A percentile compares a stretch with the other conserved stretches of the same genome.
phyloP scores from a whole-genome alignment of 2,888 invertebrate genomes.

The Phalangium opilio region DNA sequence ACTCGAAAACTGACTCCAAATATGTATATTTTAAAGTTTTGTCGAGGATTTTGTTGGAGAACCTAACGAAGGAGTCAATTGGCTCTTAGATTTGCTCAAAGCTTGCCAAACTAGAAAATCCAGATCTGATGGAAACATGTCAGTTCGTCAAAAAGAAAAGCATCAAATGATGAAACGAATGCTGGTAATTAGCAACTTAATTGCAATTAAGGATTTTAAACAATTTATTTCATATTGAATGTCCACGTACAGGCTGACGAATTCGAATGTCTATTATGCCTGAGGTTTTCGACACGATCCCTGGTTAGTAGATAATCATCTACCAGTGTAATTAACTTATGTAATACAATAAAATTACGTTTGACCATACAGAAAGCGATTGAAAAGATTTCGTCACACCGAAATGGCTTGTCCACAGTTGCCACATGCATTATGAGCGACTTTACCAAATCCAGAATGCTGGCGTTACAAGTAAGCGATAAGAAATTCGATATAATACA shows the following conservation, averaged over 20 bases:
- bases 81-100: constrained; percentile 66
- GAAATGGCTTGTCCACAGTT: constrained; percentile 23
- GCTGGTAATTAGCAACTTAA: too few relatives aligned
- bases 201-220: too few relatives aligned
- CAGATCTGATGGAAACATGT: neutral
- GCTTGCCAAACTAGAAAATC: constrained; percentile 39
- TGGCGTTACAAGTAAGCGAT: constrained; percentile 60
- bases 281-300: constrained; percentile 37
- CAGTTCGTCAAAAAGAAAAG: neutral
- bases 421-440: constrained; percentile 30
- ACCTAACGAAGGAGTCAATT: constrained; percentile 69
- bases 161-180: neutral
- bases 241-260: constrained; percentile 61
- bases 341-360: neutral
- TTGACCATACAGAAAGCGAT: constrained; percentile 12
- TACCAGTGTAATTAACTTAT: too few relatives aligned
- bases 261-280: constrained; percentile 72
- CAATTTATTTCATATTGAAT: too few relatives aligned
- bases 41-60: constrained; percentile 80
- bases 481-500: neutral
- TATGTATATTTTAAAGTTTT: constrained; percentile 46
- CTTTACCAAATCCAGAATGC: constrained; percentile 30
- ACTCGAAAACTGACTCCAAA: too few relatives aligned
- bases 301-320: constrained; percentile 23
- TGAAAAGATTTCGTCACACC: constrained; percentile 18